Evolutionary conservation across 2,888 invertebrate species (phyloP).

Genomic region (Chymomyza caudatula): DNA sequence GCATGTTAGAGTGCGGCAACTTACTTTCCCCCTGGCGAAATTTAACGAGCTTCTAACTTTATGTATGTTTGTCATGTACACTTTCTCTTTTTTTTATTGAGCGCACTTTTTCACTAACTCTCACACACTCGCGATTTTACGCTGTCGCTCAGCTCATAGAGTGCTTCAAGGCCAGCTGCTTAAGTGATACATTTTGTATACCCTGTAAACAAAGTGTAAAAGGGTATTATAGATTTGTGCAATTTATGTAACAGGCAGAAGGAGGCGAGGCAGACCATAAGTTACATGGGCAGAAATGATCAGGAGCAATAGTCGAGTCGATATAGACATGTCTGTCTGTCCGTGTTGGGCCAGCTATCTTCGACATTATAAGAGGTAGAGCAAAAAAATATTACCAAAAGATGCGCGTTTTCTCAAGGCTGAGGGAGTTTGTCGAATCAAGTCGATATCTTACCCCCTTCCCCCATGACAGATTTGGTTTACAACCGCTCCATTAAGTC

Average conservation of each 20-base stretch:
- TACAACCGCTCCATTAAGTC: no score
- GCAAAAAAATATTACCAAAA: no score
- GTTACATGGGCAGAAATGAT: neutral
- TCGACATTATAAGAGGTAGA: no score
- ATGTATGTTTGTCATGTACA: slow-evolving; percentile 71
- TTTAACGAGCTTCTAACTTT: slow-evolving; percentile 72
- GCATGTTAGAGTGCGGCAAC: neutral
- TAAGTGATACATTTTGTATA: slow-evolving; percentile 67
- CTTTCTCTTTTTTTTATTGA: slow-evolving; percentile 69
- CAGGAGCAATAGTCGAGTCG: no score
- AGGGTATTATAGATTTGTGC: neutral
- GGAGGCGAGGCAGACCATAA: neutral
- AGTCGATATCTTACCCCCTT: no score
- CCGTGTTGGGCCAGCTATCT: no score
- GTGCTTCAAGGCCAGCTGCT: slow-evolving; percentile 22
- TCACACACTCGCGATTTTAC: neutral
- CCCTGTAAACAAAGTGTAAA: neutral
- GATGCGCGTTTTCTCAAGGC: no score
- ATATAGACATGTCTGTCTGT: no score
- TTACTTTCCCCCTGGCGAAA: slow-evolving; percentile 50
- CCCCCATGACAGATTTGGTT: no score
- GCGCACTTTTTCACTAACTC: slow-evolving; percentile 9
- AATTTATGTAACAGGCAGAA: neutral
- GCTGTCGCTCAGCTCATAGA: neutral
- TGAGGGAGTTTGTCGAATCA: no score